Percentiles rank a stretch among this genome's conserved stretches.
phyloP scores from a whole-genome alignment of 2,113 vertebrate genomes.

The Cercocebus atys region DNA sequence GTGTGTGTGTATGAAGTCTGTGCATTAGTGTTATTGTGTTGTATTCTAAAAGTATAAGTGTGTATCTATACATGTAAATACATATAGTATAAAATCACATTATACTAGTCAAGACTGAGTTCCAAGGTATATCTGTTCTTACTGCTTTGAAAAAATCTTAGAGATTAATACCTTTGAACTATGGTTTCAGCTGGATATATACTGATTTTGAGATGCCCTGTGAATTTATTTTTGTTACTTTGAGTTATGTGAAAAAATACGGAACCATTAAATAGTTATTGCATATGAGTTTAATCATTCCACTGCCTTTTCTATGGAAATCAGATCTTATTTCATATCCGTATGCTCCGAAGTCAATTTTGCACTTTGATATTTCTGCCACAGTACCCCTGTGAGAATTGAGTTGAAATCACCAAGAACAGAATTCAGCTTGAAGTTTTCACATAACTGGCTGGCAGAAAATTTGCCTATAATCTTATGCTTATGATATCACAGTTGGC shows the following conservation, averaged over 20 bases:
- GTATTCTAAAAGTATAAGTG: neutral
- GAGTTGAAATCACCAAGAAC: slow-evolving; percentile 1
- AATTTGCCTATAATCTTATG: slow-evolving; percentile 35
- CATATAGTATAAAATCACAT: neutral
- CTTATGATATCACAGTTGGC: neutral
- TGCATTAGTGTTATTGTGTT: neutral
- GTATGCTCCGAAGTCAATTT: neutral
- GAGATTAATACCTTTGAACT: neutral
- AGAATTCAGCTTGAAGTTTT: slow-evolving; percentile 38
- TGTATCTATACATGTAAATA: neutral
- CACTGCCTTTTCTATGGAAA: slow-evolving; percentile 31
- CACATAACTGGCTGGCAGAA: slow-evolving; percentile 11
- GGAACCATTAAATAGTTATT: slow-evolving; percentile 9
- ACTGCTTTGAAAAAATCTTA: neutral
- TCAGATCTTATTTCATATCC: slow-evolving; percentile 13
- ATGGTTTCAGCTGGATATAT: neutral
- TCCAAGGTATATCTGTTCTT: neutral
- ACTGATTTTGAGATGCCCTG: neutral
- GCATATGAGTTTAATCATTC: neutral
- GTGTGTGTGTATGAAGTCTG: neutral
- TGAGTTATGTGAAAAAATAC: neutral
- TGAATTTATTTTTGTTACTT: slow-evolving; percentile 28
- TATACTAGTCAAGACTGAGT: neutral
- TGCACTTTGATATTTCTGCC: slow-evolving; percentile 34
- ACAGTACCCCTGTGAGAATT: slow-evolving; percentile 7